These are phyloP conservation scores for Anolis carolinensis DNA, from an alignment of 2,113 vertebrate genomes.

Conservation along the genomic window DNA sequence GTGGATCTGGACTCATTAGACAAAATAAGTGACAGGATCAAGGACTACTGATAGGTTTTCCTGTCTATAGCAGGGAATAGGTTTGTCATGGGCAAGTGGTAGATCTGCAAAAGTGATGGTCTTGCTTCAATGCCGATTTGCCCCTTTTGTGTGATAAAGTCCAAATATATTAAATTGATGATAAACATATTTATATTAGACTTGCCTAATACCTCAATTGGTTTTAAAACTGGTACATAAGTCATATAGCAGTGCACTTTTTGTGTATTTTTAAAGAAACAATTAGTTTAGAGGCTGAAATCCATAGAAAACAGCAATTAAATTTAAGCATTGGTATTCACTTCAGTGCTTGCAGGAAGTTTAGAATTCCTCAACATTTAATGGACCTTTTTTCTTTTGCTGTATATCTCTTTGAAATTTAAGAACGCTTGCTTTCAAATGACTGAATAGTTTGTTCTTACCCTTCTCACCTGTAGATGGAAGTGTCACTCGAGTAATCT, in stretches of 20 bases:
- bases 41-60: too few relatives aligned
- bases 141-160: too few relatives aligned
- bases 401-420: conserved; percentile 15
- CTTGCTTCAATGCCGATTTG: too few relatives aligned
- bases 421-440: not conserved
- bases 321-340: not conserved
- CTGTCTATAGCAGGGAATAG: too few relatives aligned
- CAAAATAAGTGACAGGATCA: too few relatives aligned
- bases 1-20: too few relatives aligned
- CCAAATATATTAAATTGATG: not conserved
- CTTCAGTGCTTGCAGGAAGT: not conserved
- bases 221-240: not conserved
- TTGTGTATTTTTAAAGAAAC: not conserved
- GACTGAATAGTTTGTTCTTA: not conserved
- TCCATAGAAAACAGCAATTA: not conserved
- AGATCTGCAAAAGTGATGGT: too few relatives aligned
- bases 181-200: not conserved
- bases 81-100: too few relatives aligned
- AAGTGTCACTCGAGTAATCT: conserved; percentile 69
- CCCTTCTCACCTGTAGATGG: conserved; percentile 55
- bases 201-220: not conserved
- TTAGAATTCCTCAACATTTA: not conserved
- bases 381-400: not conserved
- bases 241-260: not conserved
- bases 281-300: not conserved